Percentiles rank a stretch among this genome's conserved stretches.
phyloP scores from a whole-genome alignment of 2,888 invertebrate species.

The Agonopterix arenella region DNA sequence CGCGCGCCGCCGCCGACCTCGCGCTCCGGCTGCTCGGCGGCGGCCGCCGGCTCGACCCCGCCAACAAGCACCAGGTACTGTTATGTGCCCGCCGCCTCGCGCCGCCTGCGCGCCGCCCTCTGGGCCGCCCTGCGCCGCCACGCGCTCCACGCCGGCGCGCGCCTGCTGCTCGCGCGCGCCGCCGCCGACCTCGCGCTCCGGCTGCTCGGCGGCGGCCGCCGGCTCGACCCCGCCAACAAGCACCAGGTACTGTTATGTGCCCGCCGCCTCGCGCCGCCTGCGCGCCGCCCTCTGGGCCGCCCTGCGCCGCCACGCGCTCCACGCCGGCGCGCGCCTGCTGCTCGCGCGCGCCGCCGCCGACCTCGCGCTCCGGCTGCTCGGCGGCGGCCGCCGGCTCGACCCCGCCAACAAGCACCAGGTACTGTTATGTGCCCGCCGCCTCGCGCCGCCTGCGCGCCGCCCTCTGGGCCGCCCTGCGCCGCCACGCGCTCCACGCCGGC shows the following conservation, averaged over 20 bases:
- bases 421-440: conserved; percentile 81
- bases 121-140: conserved; percentile 79
- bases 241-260: conserved; percentile 83
- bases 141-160: conserved; percentile 77
- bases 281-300: conserved; percentile 81
- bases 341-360: conserved; percentile 91
- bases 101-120: conserved; percentile 79
- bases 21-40: conserved; percentile 87
- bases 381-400: conserved; percentile 89
- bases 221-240: conserved; percentile 89
- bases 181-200: conserved; percentile 87
- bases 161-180: conserved; percentile 88
- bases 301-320: conserved; percentile 80
- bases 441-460: conserved; percentile 79
- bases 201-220: conserved; percentile 88
- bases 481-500: conserved; percentile 75
- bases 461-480: conserved; percentile 80
- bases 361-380: conserved; percentile 84
- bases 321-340: conserved; percentile 77
- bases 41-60: conserved; percentile 87
- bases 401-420: conserved; percentile 91
- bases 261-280: conserved; percentile 81
- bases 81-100: conserved; percentile 84
- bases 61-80: conserved; percentile 86
- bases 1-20: conserved; percentile 90